phyloP scores from a whole-genome alignment of 2,888 invertebrate genomes.

The Microctonus aethiopoides region DNA sequence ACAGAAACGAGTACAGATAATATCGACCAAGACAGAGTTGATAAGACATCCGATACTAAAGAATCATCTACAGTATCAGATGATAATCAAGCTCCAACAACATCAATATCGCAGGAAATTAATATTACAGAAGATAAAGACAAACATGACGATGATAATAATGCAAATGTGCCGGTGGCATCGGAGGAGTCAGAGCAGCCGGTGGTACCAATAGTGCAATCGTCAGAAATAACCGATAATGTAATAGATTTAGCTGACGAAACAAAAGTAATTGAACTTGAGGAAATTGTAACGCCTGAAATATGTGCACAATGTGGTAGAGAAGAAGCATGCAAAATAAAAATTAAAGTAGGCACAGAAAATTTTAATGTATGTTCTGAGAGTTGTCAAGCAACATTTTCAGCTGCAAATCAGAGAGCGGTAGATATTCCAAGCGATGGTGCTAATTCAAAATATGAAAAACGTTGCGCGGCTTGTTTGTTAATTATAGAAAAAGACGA shows the following conservation, averaged over 20 bases:
- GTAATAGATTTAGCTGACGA: slow-evolving; percentile 70
- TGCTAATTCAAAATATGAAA: slow-evolving; percentile 62
- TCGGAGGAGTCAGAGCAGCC: too few species aligned
- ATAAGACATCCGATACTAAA: slow-evolving; percentile 30
- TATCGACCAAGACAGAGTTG: slow-evolving; percentile 40
- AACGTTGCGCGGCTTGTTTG: slow-evolving; percentile 63
- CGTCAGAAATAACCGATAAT: slow-evolving; percentile 35
- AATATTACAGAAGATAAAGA: neutral
- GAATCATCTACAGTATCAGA: neutral
- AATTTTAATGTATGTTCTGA: slow-evolving; percentile 61
- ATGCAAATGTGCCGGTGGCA: slow-evolving; percentile 19
- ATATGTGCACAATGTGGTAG: slow-evolving; percentile 61
- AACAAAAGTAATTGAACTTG: slow-evolving; percentile 56
- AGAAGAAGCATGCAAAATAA: slow-evolving; percentile 56
- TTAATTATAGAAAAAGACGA: slow-evolving; percentile 68
- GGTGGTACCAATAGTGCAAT: slow-evolving; percentile 16
- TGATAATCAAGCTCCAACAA: slow-evolving; percentile 5
- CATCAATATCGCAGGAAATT: slow-evolving; percentile 39
- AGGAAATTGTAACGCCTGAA: slow-evolving; percentile 55
- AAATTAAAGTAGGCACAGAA: slow-evolving; percentile 69
- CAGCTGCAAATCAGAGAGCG: slow-evolving; percentile 57
- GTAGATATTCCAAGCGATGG: slow-evolving; percentile 63
- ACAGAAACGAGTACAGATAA: slow-evolving; percentile 38
- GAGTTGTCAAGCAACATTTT: slow-evolving; percentile 57
- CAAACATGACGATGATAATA: slow-evolving; percentile 31